Base-by-base conservation (phyloP, 1,140 invertebrate species). In the Cotesia glomerata region DNA sequence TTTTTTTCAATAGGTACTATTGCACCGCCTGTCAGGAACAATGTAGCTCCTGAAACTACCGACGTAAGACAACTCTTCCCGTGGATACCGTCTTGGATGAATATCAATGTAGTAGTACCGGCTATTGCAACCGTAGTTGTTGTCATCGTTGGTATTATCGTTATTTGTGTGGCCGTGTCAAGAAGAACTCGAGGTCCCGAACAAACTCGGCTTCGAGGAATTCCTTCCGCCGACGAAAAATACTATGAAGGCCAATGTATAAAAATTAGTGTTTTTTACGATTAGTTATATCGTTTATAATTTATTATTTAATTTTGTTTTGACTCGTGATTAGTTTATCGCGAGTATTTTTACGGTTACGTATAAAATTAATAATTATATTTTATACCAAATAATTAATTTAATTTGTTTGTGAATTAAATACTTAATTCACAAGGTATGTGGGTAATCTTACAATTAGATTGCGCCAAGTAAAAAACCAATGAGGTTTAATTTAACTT, bases 111-210 rank as follows among this genome's bases (percentile, higher is more conserved):
- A 66, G 89, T 95, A 68, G 94, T 96, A 5, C 94, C 95, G 0
- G 92, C 95, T 54, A 90, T 92, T 74, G 94, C 94, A 26, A 95
- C 95, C 5, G 88, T 95, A 45, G 91, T 96, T 74, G 95, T 97
- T 72, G 93, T 96, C 82, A 90, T 95, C 75, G 95, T 96, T 76
- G 95, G 94, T 72, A 93, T 96, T 81, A 91, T 95, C 80, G 95
- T 96, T 75, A 93, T 96, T 82, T 96, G 95, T 85, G 92, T 96
- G 71, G 94, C 94, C 4, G 86, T 95, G 0, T 93, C 94, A 8
- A 89, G 94, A 78, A 89, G 94, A 79, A 91, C 92, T 78, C 90
- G 93, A 63, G 91, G 90, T 66, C 90, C 90, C 35, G 89, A 90
- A 77, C 93, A 94, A 78, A 94, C 94, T 62, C 89, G 94, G 80